Percentiles rank a stretch among this genome's conserved stretches.
Evolutionary conservation across 2,888 invertebrate species (phyloP).

Genomic region (Microlaimidae sp.): DNA sequence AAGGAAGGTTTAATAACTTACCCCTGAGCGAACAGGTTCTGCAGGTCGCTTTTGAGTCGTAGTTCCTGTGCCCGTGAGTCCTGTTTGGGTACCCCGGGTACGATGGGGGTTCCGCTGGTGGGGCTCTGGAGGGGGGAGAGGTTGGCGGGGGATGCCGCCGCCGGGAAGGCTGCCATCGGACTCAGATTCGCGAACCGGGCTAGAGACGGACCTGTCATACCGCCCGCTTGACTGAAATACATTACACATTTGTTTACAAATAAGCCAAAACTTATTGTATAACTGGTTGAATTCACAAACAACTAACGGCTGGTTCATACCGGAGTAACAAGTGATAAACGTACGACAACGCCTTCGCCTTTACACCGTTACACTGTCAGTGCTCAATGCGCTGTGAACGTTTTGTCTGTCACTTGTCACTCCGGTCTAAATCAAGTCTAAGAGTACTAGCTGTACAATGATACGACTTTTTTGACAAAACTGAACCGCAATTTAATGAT

Average conservation of each 20-base stretch:
- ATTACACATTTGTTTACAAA: neutral
- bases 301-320: neutral
- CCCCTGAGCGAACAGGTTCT: neutral
- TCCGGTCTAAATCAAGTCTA: too few relatives aligned
- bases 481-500: too few relatives aligned
- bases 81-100: neutral
- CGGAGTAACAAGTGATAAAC: too few relatives aligned
- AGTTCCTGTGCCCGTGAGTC: neutral
- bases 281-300: too few relatives aligned
- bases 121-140: constrained; percentile 5
- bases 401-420: too few relatives aligned
- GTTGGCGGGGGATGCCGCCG: constrained; percentile 3
- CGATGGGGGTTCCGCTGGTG: constrained; percentile 3
- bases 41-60: neutral
- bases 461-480: too few relatives aligned
- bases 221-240: neutral
- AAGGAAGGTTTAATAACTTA: neutral
- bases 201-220: neutral
- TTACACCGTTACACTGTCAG: too few relatives aligned
- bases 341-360: too few relatives aligned
- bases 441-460: too few relatives aligned
- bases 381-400: too few relatives aligned
- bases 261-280: too few relatives aligned
- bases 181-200: constrained; percentile 5
- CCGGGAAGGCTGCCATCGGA: neutral